Evolutionary conservation across 2,888 invertebrate species (phyloP).

Genomic region (Noctua pronuba): DNA sequence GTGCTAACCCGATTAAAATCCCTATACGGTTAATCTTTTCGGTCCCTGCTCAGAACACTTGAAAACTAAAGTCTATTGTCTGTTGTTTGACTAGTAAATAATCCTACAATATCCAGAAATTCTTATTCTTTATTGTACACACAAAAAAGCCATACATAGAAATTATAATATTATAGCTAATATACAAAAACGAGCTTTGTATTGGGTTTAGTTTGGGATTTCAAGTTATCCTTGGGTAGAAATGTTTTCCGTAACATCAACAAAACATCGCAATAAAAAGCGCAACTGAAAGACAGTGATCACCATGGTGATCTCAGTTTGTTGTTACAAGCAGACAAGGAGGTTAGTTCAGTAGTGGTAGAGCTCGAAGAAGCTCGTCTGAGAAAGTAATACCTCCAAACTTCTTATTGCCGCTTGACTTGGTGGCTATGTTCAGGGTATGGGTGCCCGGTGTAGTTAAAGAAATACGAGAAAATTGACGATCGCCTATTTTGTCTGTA

Average conservation of each 20-base stretch:
- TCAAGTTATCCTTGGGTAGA: not conserved
- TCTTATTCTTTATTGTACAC: not conserved
- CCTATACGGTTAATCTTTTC: not conserved
- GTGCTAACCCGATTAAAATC: not conserved
- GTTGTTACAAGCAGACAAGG: not conserved
- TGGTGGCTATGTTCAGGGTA: too few species aligned
- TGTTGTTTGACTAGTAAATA: not conserved
- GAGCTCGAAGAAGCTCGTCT: not conserved
- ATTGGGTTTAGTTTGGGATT: not conserved
- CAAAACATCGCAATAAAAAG: not conserved
- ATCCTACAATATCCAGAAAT: not conserved
- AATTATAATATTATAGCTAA: not conserved
- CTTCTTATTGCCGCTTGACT: not conserved
- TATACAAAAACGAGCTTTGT: not conserved
- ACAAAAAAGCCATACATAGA: not conserved
- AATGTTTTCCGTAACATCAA: not conserved
- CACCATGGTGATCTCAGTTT: conserved; percentile 38
- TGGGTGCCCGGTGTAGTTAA: not conserved
- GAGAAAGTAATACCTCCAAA: not conserved
- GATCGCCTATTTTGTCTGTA: not conserved
- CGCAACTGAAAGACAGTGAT: not conserved
- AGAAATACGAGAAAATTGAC: not conserved
- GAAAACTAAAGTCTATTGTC: not conserved
- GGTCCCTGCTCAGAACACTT: not conserved
- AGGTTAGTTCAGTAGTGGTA: conserved; percentile 7